Evolutionary conservation across 2,888 invertebrate genomes (phyloP).

Genomic region (Hypomecis atomaria): DNA sequence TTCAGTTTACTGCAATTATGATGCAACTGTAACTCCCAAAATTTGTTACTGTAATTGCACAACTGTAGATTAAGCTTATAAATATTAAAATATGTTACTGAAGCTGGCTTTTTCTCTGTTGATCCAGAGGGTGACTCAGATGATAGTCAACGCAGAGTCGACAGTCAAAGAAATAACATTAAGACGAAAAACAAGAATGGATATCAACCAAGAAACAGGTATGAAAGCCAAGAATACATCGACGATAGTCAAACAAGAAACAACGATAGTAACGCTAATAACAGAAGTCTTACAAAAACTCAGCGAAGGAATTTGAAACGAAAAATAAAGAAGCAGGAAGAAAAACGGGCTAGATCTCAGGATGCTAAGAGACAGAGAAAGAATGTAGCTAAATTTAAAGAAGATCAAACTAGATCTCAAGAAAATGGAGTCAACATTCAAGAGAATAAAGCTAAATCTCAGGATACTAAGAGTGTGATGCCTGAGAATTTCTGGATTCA

Average conservation of each 20-base stretch:
- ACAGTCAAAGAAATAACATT: not conserved
- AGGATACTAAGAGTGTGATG: not conserved
- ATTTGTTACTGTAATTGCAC: no score
- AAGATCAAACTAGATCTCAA: not conserved
- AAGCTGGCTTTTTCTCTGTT: conserved; percentile 23
- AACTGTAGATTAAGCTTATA: no score
- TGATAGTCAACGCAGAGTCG: not conserved
- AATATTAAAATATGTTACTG: not conserved
- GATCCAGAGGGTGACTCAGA: conserved; percentile 9
- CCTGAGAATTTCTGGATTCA: no score
- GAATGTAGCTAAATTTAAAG: not conserved
- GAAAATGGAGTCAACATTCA: not conserved
- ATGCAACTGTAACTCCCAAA: no score
- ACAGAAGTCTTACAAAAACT: not conserved
- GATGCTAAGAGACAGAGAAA: not conserved
- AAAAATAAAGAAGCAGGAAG: not conserved
- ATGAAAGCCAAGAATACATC: not conserved
- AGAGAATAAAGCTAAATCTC: not conserved
- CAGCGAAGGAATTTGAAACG: not conserved
- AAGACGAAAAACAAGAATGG: not conserved
- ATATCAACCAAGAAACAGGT: conserved; percentile 1
- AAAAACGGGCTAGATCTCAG: no score
- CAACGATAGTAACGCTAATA: not conserved
- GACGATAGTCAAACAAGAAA: not conserved
- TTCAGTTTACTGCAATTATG: no score